Percentiles rank a stretch among this genome's conserved stretches.
phyloP scores from a whole-genome alignment of 2,888 invertebrate species.

The Platerodrilus igneus region DNA sequence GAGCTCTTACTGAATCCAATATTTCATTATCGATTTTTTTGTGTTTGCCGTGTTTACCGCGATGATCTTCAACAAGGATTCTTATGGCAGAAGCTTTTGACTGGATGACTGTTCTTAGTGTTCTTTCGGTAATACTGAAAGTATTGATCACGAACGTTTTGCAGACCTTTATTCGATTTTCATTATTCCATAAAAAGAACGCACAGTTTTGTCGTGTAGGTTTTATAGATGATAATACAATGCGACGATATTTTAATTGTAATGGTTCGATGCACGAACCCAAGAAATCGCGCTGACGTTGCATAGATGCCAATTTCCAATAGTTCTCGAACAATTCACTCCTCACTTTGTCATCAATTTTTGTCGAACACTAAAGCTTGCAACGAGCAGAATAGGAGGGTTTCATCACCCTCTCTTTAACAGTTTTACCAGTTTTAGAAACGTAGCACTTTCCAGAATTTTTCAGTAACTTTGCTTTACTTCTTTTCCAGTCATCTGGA shows the following conservation, averaged over 20 bases:
- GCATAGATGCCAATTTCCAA: constrained; percentile 2
- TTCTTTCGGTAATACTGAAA: neutral
- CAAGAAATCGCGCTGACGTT: constrained; percentile 7
- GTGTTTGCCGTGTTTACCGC: too few species aligned
- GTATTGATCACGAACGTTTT: too few species aligned
- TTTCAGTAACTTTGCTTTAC: constrained; percentile 12
- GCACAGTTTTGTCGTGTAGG: constrained; percentile 3
- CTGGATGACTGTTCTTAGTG: neutral
- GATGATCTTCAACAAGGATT: neutral
- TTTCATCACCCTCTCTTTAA: constrained; percentile 4
- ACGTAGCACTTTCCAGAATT: constrained; percentile 11
- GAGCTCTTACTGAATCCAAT: too few species aligned
- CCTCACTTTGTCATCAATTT: constrained; percentile 2
- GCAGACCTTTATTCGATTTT: constrained; percentile 13
- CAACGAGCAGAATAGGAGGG: constrained; percentile 5
- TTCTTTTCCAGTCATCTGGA: constrained; percentile 11
- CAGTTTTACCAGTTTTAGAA: constrained; percentile 10
- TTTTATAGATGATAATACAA: neutral
- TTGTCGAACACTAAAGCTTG: constrained; percentile 3
- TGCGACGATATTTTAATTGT: constrained; percentile 1
- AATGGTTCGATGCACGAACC: constrained; percentile 1
- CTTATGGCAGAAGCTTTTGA: neutral
- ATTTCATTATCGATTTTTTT: too few species aligned
- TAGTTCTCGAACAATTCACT: constrained; percentile 4
- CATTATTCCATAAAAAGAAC: constrained; percentile 9